Evolutionary conservation across 2,888 invertebrate genomes (phyloP).

Genomic region (Cyclophora punctaria): DNA sequence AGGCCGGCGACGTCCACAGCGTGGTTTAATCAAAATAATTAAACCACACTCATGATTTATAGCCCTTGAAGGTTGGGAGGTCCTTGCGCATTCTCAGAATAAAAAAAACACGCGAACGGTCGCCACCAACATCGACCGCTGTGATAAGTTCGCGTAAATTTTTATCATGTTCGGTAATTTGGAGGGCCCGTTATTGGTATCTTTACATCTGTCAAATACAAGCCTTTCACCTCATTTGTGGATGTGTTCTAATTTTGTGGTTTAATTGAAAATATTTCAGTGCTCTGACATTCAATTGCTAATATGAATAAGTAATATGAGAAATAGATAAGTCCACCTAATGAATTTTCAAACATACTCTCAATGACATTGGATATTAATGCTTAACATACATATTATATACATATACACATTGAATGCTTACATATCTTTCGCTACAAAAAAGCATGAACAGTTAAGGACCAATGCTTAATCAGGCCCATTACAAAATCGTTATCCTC

Average conservation of each 20-base stretch:
- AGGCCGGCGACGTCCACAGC: slow-evolving; percentile 4
- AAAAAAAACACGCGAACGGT: slow-evolving; percentile 6
- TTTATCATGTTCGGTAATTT: slow-evolving; percentile 25
- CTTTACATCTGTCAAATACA: slow-evolving; percentile 22
- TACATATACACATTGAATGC: no score
- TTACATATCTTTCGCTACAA: no score
- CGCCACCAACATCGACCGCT: neutral
- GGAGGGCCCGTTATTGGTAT: slow-evolving; percentile 14
- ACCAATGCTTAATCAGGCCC: slow-evolving; percentile 11
- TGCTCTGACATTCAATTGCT: no score
- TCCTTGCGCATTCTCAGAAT: slow-evolving; percentile 22
- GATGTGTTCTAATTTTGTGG: no score
- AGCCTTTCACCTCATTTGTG: slow-evolving; percentile 11
- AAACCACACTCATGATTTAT: slow-evolving; percentile 59
- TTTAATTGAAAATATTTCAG: no score
- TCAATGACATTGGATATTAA: no score
- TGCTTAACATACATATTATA: no score
- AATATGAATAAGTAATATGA: no score
- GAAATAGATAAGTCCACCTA: no score
- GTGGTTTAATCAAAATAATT: slow-evolving; percentile 62
- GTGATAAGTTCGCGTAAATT: slow-evolving; percentile 15
- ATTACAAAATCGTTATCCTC: no score
- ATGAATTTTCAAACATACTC: no score
- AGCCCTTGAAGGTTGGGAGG: slow-evolving; percentile 30
- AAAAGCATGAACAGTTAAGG: no score